Conservation (phyloP, 2,113 vertebrate species). For the Neodon shergylaensis region DNA sequence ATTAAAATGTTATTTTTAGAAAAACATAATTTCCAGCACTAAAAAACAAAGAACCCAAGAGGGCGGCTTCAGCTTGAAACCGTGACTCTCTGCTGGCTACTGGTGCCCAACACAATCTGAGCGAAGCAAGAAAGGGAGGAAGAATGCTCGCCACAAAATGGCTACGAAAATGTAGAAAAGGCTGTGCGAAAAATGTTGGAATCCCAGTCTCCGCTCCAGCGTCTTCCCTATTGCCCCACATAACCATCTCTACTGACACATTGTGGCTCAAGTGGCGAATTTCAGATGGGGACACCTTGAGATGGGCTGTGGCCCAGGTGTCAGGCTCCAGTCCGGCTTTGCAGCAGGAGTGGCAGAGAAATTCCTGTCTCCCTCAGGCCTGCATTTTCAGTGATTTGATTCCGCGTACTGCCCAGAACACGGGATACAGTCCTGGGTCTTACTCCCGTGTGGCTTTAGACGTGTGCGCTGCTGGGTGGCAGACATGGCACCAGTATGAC, state of each 20-base stretch:
- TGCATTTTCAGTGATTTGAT: neutral
- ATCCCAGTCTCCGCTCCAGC: neutral
- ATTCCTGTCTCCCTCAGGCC: neutral
- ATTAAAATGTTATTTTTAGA: conserved; percentile 78
- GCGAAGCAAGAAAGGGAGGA: neutral
- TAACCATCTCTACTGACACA: neutral
- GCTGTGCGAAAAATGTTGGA: conserved; percentile 1
- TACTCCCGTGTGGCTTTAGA: neutral
- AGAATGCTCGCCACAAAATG: rapidly evolving
- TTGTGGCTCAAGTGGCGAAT: neutral
- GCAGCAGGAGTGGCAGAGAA: neutral
- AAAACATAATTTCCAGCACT: conserved; percentile 64
- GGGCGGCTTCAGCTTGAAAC: conserved; percentile 50
- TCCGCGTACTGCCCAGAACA: neutral
- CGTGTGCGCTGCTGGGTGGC: neutral
- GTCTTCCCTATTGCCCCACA: neutral
- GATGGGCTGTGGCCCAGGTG: neutral
- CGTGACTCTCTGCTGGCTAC: neutral
- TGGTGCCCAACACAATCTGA: neutral
- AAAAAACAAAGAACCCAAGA: conserved; percentile 72
- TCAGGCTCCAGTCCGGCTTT: neutral
- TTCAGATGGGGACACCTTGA: neutral
- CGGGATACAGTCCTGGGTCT: neutral
- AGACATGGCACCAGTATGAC: rapidly evolving
- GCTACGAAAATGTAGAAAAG: neutral